phyloP scores from a whole-genome alignment of 2,797 vertebrate species.

The Silurus lanzhouensis region DNA sequence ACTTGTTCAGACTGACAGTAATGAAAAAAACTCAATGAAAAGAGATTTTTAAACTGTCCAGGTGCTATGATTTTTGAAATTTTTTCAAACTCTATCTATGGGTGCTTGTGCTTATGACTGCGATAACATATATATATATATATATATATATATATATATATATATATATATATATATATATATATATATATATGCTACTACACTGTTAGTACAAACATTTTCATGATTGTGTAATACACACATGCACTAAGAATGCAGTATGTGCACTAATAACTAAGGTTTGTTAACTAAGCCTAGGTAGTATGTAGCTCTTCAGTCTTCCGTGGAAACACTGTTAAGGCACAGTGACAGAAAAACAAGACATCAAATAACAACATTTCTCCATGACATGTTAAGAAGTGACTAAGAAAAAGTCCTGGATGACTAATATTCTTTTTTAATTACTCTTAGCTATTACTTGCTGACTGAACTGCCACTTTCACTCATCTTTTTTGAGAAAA shows the following conservation, averaged over 20 bases:
- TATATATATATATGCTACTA: not conserved
- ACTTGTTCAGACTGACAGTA: not conserved
- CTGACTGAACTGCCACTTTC: not conserved
- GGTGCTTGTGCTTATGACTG: not conserved
- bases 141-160: not conserved
- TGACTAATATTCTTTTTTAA: not conserved
- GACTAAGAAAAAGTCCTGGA: not conserved
- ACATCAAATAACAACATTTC: not conserved
- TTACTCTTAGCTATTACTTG: not conserved
- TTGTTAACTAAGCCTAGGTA: not conserved
- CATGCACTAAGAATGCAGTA: too few species aligned
- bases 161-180: not conserved
- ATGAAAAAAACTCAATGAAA: not conserved
- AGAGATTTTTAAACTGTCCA: not conserved
- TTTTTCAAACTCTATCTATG: not conserved
- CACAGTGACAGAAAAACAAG: not conserved
- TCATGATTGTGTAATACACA: not conserved
- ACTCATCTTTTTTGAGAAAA: too few species aligned
- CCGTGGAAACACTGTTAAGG: not conserved
- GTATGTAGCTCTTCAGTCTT: not conserved
- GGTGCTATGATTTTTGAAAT: not conserved
- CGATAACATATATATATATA: not conserved
- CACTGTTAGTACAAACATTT: not conserved
- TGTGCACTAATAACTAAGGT: not conserved
- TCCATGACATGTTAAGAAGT: not conserved